Conservation (phyloP, 2,113 vertebrate genomes). For the Etheostoma cragini region DNA sequence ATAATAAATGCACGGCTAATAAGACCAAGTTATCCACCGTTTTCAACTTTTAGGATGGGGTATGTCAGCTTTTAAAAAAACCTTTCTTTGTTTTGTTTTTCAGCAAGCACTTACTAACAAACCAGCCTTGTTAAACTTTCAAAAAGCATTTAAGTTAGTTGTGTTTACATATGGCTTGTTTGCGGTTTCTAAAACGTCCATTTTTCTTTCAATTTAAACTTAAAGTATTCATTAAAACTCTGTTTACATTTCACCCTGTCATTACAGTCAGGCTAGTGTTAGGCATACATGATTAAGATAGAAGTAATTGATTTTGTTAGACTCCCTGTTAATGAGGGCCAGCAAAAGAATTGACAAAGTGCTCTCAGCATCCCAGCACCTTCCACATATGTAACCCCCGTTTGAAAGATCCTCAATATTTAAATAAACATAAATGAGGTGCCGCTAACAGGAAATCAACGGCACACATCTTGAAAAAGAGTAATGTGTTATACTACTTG, state of each 20-base stretch:
- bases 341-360: conserved; percentile 54
- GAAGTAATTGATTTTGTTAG: conserved; percentile 62
- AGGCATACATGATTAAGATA: conserved; percentile 60
- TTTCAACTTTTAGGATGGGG: neutral
- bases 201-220: conserved; percentile 17
- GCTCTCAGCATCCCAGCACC: conserved; percentile 44
- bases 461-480: conserved; percentile 29
- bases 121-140: neutral
- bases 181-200: neutral
- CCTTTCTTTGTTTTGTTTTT: conserved; percentile 1
- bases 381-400: conserved; percentile 31
- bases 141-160: neutral
- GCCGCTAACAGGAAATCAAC: conserved; percentile 67
- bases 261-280: neutral
- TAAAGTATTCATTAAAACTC: conserved; percentile 4
- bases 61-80: neutral
- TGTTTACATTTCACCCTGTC: conserved; percentile 6
- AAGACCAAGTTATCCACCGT: neutral
- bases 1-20: neutral
- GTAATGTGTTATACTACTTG: conserved; percentile 58
- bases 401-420: conserved; percentile 69
- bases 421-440: conserved; percentile 72
- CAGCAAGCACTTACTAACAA: neutral
- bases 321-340: conserved; percentile 59
- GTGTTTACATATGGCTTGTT: neutral